Conservation (phyloP, 2,113 vertebrate species). For the Suricata suricatta region DNA sequence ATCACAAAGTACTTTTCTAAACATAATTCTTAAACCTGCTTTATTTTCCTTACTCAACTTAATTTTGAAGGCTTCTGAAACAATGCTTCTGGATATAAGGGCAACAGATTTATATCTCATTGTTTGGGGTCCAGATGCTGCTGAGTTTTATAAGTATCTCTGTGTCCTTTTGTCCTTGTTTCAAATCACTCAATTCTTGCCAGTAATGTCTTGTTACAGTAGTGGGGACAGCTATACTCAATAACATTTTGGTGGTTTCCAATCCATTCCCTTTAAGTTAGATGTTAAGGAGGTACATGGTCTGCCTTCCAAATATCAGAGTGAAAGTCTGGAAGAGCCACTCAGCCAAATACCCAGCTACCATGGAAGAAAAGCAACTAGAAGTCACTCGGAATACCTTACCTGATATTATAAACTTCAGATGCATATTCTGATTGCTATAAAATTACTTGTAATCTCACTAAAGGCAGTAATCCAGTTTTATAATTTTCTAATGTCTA, state of each 20-base stretch:
- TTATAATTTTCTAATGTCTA: background rate
- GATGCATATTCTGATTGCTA: background rate
- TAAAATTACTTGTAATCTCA: conserved; percentile 38
- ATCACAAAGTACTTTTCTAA: background rate
- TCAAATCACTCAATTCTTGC: background rate
- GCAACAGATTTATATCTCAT: background rate
- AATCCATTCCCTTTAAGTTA: background rate
- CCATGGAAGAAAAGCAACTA: background rate
- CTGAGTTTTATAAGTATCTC: background rate
- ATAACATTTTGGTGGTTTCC: background rate
- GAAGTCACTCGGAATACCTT: background rate
- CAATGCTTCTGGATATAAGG: background rate
- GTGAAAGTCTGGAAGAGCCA: background rate
- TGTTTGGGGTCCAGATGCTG: background rate
- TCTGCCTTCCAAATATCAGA: background rate
- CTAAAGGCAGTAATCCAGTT: background rate
- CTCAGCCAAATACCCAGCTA: background rate
- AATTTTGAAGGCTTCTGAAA: conserved; percentile 6
- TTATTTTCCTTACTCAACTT: background rate
- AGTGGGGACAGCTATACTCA: background rate
- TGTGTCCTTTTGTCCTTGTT: background rate
- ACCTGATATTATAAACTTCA: background rate
- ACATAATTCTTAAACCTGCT: background rate
- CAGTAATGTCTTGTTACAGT: background rate
- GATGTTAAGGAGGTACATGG: background rate